Conservation (phyloP, 2,888 invertebrate genomes). For the Orgyia antiqua region DNA sequence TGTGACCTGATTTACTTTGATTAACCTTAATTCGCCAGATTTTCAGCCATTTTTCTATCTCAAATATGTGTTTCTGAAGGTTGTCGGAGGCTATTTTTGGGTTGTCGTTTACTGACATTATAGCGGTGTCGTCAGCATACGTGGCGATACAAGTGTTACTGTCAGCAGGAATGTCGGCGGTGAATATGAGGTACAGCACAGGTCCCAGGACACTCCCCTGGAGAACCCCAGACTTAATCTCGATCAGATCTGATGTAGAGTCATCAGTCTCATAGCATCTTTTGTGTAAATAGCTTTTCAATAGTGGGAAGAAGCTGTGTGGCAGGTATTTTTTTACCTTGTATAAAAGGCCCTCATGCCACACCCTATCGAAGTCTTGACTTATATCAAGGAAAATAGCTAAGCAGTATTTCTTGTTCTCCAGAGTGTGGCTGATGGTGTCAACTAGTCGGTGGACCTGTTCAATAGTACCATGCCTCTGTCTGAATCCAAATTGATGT, state of each 20-base stretch:
- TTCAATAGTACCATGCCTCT: no score
- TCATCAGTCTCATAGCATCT: neutral
- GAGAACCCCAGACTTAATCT: neutral
- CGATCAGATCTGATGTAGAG: neutral
- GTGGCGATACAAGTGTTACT: neutral
- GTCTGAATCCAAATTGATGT: conserved; percentile 6
- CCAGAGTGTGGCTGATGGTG: no score
- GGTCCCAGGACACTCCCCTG: conserved; percentile 5
- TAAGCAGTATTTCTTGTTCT: no score
- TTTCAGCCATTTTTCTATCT: no score
- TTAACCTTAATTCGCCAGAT: conserved; percentile 1
- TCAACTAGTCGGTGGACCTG: no score
- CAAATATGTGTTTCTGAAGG: no score
- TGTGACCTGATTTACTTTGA: no score
- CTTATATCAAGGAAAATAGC: no score
- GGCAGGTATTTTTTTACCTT: conserved; percentile 1
- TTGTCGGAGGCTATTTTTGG: neutral
- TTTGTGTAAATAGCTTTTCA: no score
- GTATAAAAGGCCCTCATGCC: no score
- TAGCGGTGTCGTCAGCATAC: conserved; percentile 1
- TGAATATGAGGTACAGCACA: conserved; percentile 1
- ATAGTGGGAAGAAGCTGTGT: conserved; percentile 2
- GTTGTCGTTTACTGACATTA: neutral
- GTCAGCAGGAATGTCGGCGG: conserved; percentile 1
- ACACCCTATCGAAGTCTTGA: no score